Evolutionary conservation across 2,888 invertebrate genomes (phyloP), one percentile per base, ranked within the genome.

Genomic region (Hemistola chrysoprasaria): DNA sequence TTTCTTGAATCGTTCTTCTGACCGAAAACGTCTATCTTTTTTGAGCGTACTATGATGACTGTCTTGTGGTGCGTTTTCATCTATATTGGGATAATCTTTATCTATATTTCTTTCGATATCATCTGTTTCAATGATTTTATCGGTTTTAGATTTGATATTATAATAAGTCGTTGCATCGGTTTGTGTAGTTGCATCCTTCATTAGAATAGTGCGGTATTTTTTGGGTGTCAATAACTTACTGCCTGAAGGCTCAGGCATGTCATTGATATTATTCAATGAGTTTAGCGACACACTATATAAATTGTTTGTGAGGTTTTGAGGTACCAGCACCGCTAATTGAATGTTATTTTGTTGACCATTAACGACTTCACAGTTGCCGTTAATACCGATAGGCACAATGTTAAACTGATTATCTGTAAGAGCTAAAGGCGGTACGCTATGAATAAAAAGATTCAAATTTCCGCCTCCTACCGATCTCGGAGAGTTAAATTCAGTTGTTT

Each of bases 161-260:
- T n/a, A n/a, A n/a, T 65, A 62, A 23, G 71, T 34, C 40, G 52
- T 71, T 34, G 58, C 52, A 48, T 93, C 93, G 1, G 94, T 94
- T 78, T 94, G 94, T n/a, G 94, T 94, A 33, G 90, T 90, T 34
- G 90, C 93, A 61, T 94, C 93, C 61, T 91, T 91, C 39, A 85
- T 81, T 51, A 76, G 80, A 41, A 76, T 62, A 39, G 81, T 73
- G 46, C 91, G 87, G 68, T 85, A 89, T 69, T 88, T 89, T 22
- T 84, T 76, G 28, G 90, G 89, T 6, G 87, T 89, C 23, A 89
- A 54, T 47, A 85, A 53, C 66, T 80, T 88, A 26, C 66, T 67
- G 3, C 38, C 3, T 3, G 43, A 25, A 22, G 71, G 50, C n/a
- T 83, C 79, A 9, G 71, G 56, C 35, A 68, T 36, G 50, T 86